A percentile compares a stretch with the other conserved stretches of the same genome.
phyloP scores from a whole-genome alignment of 2,113 vertebrate genomes.

The Pangasianodon hypophthalmus region DNA sequence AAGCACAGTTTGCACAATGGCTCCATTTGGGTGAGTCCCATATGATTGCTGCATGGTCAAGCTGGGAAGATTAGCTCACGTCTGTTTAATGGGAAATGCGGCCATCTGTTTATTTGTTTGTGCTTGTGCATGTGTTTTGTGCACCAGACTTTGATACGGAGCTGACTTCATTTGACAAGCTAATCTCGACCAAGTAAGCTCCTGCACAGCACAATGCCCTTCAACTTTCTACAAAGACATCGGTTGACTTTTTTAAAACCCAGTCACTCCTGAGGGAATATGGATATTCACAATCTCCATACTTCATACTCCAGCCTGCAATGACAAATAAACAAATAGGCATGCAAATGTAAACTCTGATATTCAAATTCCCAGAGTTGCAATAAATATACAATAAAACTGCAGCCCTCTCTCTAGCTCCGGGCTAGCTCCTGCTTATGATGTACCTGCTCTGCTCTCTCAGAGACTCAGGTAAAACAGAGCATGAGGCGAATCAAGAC shows the following conservation, averaged over 20 bases:
- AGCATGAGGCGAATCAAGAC: not conserved
- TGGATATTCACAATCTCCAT: constrained; percentile 17
- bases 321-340: constrained; percentile 35
- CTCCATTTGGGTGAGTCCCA: constrained; percentile 54
- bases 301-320: constrained; percentile 12
- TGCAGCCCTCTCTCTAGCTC: constrained; percentile 5
- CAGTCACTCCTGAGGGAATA: constrained; percentile 24
- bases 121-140: constrained; percentile 34
- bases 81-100: constrained; percentile 55
- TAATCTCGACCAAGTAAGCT: constrained; percentile 51
- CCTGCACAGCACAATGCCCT: constrained; percentile 41
- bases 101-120: constrained; percentile 58
- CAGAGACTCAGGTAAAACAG: not conserved
- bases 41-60: constrained; percentile 58
- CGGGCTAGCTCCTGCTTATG: constrained; percentile 18
- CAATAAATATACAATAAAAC: constrained; percentile 31
- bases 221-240: constrained; percentile 44
- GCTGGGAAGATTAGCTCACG: constrained; percentile 58
- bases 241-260: not conserved
- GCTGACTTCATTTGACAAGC: constrained; percentile 47
- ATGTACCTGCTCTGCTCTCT: constrained; percentile 22
- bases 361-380: constrained; percentile 27
- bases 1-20: constrained; percentile 54
- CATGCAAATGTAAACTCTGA: constrained; percentile 23
- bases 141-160: constrained; percentile 33